Base-by-base conservation (phyloP, 2,113 vertebrate species). In the Tetrao urogallus region DNA sequence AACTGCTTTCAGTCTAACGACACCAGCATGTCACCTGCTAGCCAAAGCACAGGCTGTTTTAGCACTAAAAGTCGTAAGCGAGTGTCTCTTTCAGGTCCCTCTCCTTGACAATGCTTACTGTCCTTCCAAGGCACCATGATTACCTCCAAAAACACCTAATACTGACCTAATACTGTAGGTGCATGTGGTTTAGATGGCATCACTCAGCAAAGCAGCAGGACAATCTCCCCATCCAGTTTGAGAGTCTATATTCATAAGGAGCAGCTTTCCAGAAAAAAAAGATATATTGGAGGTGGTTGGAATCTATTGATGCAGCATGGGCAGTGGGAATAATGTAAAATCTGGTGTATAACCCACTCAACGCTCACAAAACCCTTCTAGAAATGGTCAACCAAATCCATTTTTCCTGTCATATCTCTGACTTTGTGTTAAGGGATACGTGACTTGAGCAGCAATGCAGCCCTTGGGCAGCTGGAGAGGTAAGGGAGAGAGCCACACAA, bases 371-470 rank as follows among this genome's bases (percentile, higher is more conserved):
- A 96, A 92, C 73, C 42, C 75, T 88, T 73, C 72, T 60, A 88
- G 79, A 91, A 82, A 77, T 74, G 91, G 82, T 32, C 79, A 77
- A 60, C 82, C 84, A 80, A 87, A 87, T 69, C 71, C 43, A 63
- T 93, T 92, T 94, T 80, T 64, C 64, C 40, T 50, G 47, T 86
- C 79, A 86, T 90, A 91, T 92, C 87, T 83, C 57, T 0, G 9
- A 72, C 45, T 67, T 28, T 77, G 42, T 80, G 65, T 65, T 80
- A 25, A 72, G 42, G 52, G 67, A 18, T 88, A 67, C 80, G 91
- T 91, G 85, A 92, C 75, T 80, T 0, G 34, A 66, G 91, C 89
- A 86, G 82, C 82, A 88, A 61, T 67, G 47, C 67, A 83, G 69
- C 28, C 56, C 27, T 13, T 1, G 17, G 64, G 69, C 78, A 67